Conservation (phyloP, 2,797 vertebrate genomes). For the Xiphophorus birchmanni region DNA sequence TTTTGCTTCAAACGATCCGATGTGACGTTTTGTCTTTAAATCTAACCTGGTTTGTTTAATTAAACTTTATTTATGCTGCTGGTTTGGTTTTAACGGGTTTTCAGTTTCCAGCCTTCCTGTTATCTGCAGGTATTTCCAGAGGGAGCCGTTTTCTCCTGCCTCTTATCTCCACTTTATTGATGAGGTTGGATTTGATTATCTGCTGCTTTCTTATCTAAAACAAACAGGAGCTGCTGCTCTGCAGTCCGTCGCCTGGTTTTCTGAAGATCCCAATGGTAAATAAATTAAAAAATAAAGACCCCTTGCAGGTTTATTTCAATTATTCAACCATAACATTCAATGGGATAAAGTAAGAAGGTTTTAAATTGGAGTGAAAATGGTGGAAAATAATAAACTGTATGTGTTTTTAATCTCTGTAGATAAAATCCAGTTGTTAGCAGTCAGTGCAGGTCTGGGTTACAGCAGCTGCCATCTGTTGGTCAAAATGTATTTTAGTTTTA, state of each 20-base stretch:
- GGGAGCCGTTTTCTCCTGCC: constrained; percentile 23
- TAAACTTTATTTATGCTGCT: neutral
- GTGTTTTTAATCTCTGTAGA: neutral
- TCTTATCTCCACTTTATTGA: constrained; percentile 71
- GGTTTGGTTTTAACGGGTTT: constrained; percentile 14
- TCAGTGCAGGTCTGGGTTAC: neutral
- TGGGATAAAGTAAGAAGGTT: neutral
- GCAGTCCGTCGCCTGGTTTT: constrained; percentile 16
- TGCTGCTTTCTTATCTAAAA: constrained; percentile 77
- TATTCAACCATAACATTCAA: neutral
- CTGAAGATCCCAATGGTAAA: neutral
- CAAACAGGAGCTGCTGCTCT: constrained; percentile 58
- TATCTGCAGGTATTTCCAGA: constrained; percentile 56
- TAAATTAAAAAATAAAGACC: neutral
- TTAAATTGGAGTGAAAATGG: neutral
- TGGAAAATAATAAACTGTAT: neutral
- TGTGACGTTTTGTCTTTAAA: constrained; percentile 31
- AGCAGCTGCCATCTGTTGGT: neutral
- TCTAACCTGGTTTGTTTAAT: constrained; percentile 18
- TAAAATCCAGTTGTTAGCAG: neutral
- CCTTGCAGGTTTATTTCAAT: neutral
- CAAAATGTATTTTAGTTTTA: too few species aligned
- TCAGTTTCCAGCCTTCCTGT: constrained; percentile 47
- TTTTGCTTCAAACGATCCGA: constrained; percentile 4
- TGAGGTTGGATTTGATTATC: constrained; percentile 68